Evolutionary conservation across 2,888 invertebrate genomes (phyloP).

Genomic region (Helobdella robusta): DNA sequence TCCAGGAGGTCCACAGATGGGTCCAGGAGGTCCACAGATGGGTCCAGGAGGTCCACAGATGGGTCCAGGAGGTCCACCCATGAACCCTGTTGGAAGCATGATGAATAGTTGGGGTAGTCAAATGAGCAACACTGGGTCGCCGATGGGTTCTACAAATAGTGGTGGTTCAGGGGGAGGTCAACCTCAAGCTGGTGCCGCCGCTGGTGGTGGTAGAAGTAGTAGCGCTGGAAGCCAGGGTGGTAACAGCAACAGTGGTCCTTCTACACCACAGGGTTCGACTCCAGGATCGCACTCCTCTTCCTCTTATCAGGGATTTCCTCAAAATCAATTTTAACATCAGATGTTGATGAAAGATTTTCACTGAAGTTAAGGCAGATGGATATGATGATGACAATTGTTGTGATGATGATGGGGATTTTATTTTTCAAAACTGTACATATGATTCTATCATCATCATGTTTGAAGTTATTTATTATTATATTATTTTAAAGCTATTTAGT

Average conservation of each 20-base stretch:
- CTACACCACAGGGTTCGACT: conserved; percentile 21
- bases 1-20: neutral
- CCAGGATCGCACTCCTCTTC: conserved; percentile 20
- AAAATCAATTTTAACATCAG: conserved; percentile 10
- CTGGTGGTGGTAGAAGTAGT: conserved; percentile 21
- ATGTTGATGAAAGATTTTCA: no score
- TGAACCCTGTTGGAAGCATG: neutral
- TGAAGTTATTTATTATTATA: no score
- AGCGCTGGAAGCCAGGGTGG: neutral
- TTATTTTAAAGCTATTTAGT: no score
- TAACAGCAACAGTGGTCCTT: conserved; percentile 23
- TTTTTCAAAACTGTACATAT: no score
- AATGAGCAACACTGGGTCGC: conserved; percentile 5
- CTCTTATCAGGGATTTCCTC: conserved; percentile 21
- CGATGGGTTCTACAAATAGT: conserved; percentile 15
- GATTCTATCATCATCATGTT: no score
- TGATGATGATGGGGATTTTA: no score
- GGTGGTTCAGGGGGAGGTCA: neutral
- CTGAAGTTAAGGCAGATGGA: no score
- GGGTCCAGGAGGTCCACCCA: neutral
- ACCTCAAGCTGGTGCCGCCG: no score
- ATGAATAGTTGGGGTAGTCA: neutral
- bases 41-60: neutral
- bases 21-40: neutral
- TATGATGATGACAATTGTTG: no score